Evolutionary conservation across 2,113 vertebrate species (phyloP), one percentile per base, ranked within the genome.

Genomic region (Thamnaconus septentrionalis): DNA sequence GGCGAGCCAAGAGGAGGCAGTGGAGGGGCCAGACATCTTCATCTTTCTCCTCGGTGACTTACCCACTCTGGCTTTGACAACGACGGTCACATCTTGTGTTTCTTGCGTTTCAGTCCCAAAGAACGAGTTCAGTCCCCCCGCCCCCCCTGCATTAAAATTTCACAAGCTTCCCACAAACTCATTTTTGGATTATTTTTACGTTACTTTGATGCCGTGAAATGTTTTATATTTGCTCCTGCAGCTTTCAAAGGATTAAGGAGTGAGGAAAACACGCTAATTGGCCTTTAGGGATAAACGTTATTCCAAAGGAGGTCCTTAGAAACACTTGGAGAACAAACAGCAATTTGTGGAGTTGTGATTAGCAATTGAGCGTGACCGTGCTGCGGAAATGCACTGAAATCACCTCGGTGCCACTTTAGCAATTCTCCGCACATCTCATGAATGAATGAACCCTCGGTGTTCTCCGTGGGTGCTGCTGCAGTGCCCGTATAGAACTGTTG

Each of bases 231-330:
- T 48, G 5, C 55, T 5, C 57, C 48, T 49, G 48, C 54, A 62
- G 39, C 39, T 56, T 73, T 73, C 67, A 71, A 73, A 68, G 63
- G 64, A 31, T 73, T 76, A 56, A 51, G 64, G 61, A 61, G 54
- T 78, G 66, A 82, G 85, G 64, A 76, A 59, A 64, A 56, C n/a
- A n/a, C 73, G 65, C 55, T 84, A 83, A 86, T 82, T 81, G 66
- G 78, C 70, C 60, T 73, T 76, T 53, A 40, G 70, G 66, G 72
- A 53, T 64, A 73, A 73, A 79, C 63, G 69, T 57, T 64, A 64
- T 67, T 74, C 66, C 42, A 75, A 65, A 67, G 65, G 41, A 80
- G 57, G 42, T 67, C 12, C 9, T 44, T 8, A 54, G 47, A 81
- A 75, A 79, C 53, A 54, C 42, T 56, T 18, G 8, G 43, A 45